Conservation (phyloP, 2,113 vertebrate genomes). For the Podocnemis expansa region DNA sequence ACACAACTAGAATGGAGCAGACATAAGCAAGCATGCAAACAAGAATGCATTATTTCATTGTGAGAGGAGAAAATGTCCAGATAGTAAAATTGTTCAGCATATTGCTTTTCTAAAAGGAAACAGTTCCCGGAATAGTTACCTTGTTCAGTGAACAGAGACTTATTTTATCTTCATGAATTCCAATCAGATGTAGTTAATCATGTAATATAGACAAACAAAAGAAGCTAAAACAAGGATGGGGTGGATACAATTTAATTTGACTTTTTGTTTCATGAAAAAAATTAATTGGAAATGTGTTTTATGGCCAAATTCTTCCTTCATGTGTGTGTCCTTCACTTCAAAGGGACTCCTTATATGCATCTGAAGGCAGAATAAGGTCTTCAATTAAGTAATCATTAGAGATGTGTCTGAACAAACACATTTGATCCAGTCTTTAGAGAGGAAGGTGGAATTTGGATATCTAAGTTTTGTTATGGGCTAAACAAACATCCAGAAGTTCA, state of each 20-base stretch:
- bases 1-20: too few relatives aligned
- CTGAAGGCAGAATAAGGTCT: background rate
- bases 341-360: accelerated
- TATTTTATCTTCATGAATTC: background rate
- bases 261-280: background rate
- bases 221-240: background rate
- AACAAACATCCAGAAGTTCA: background rate
- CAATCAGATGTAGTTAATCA: background rate
- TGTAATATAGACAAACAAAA: background rate
- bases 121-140: background rate
- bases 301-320: background rate
- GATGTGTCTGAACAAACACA: background rate
- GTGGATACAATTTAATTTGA: background rate
- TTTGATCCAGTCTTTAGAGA: background rate
- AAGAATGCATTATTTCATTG: background rate
- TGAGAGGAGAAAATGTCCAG: background rate
- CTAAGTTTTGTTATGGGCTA: background rate
- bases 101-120: background rate
- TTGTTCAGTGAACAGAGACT: background rate
- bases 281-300: background rate
- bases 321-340: background rate
- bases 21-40: too few relatives aligned
- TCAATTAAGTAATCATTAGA: background rate
- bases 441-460: background rate
- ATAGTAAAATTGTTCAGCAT: background rate